Conservation (phyloP, 37 sponge, comb jelly and placozoan genomes). For the Lycopodina hypogea region DNA sequence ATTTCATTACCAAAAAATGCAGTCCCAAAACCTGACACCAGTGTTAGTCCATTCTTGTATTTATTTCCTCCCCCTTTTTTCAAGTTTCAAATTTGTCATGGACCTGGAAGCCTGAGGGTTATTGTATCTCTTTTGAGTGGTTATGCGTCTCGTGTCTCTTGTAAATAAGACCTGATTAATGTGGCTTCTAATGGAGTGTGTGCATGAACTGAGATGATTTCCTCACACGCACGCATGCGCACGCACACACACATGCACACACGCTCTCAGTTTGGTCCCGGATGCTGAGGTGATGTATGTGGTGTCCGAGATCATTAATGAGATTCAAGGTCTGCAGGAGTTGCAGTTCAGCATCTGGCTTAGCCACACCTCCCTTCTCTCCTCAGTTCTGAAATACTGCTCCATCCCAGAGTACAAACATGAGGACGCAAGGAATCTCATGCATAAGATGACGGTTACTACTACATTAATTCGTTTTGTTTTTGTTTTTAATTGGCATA, state of each 20-base stretch:
- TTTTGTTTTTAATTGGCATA: neutral
- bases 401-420: conserved; percentile 59
- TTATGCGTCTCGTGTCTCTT: neutral
- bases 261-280: conserved; percentile 44
- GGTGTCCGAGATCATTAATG: conserved; percentile 64
- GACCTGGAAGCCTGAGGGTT: too few relatives aligned
- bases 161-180: neutral
- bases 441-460: conserved; percentile 40
- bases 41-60: too few relatives aligned
- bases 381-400: conserved; percentile 62
- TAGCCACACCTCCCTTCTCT: conserved; percentile 64
- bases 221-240: neutral
- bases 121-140: too few relatives aligned
- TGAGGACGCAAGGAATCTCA: conserved; percentile 3
- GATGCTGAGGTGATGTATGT: conserved; percentile 79
- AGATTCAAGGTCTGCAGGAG: conserved; percentile 61
- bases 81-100: too few relatives aligned
- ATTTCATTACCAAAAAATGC: too few relatives aligned
- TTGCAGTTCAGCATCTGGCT: conserved; percentile 46
- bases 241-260: neutral
- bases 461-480: neutral
- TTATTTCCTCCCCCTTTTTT: too few relatives aligned
- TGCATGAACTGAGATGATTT: neutral
- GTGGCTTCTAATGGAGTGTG: neutral
- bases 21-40: too few relatives aligned